phyloP scores from a whole-genome alignment of 1,140 invertebrate genomes.

The Mactra quadrangularis region DNA sequence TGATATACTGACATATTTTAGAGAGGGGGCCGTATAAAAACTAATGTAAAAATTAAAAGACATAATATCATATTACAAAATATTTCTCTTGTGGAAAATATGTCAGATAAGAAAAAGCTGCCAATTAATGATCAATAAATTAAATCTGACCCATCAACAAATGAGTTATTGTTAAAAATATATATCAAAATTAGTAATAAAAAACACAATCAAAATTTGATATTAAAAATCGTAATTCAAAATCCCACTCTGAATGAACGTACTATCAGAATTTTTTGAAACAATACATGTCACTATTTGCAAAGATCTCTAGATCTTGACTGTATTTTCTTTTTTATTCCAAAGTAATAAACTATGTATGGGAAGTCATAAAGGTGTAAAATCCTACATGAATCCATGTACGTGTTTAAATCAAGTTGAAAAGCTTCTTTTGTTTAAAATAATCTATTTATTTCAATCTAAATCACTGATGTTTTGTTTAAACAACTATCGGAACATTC shows the following conservation, averaged over 20 bases:
- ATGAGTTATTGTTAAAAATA: not conserved
- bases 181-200: not conserved
- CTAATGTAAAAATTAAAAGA: too few relatives aligned
- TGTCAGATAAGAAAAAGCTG: not conserved
- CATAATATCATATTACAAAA: too few relatives aligned
- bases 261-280: constrained; percentile 1
- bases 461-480: constrained; percentile 31
- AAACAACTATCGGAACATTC: constrained; percentile 21
- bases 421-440: constrained; percentile 5
- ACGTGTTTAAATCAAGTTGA: constrained; percentile 24
- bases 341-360: constrained; percentile 21
- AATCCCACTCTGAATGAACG: too few relatives aligned
- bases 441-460: constrained; percentile 12
- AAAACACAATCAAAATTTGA: not conserved
- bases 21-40: too few relatives aligned
- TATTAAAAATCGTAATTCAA: not conserved
- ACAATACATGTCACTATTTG: not conserved
- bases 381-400: constrained; percentile 42
- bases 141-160: too few relatives aligned
- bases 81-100: not conserved
- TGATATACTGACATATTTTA: too few relatives aligned
- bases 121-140: too few relatives aligned
- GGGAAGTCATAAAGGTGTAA: constrained; percentile 45
- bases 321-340: constrained; percentile 19
- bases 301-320: constrained; percentile 24